These are phyloP conservation scores for Cheracebus regulus DNA, from an alignment of 2,797 vertebrate genomes.

Conservation along the genomic window DNA sequence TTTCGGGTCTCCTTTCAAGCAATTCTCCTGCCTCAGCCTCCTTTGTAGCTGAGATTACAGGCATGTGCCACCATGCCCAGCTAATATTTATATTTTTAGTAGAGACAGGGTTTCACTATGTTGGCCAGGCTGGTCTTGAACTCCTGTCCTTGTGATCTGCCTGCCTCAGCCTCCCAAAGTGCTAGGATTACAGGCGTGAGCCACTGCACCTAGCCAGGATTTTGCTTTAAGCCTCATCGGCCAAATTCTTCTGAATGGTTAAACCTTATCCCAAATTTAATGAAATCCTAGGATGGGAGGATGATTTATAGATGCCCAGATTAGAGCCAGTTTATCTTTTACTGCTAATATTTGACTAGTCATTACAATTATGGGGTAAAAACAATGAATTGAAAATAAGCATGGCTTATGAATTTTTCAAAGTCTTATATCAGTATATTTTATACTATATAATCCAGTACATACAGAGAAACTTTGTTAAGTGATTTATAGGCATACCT, in stretches of 20 bases:
- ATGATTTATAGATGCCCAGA: background rate
- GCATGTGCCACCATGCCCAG: too few relatives aligned
- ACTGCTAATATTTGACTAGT: background rate
- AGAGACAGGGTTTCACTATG: too few relatives aligned
- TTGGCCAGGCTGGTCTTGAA: too few relatives aligned
- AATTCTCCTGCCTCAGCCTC: too few relatives aligned
- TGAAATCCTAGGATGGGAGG: background rate
- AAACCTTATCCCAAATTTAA: background rate
- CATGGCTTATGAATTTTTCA: background rate
- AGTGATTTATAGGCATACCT: background rate
- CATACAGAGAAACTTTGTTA: background rate
- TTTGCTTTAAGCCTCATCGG: background rate
- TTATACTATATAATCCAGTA: background rate
- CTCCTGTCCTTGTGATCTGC: too few relatives aligned
- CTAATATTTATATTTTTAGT: too few relatives aligned
- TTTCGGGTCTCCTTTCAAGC: too few relatives aligned
- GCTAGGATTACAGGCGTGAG: too few relatives aligned
- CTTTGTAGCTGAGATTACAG: too few relatives aligned
- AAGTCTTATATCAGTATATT: background rate
- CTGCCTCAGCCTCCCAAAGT: too few relatives aligned
- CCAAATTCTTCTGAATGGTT: slow-evolving; percentile 9
- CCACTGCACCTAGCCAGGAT: too few relatives aligned
- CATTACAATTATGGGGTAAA: background rate
- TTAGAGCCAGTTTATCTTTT: background rate
- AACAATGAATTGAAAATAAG: background rate